Evolutionary conservation across 2,888 invertebrate species (phyloP), one percentile per base, ranked within the genome.

Genomic region (Drosophila imparisetae): DNA sequence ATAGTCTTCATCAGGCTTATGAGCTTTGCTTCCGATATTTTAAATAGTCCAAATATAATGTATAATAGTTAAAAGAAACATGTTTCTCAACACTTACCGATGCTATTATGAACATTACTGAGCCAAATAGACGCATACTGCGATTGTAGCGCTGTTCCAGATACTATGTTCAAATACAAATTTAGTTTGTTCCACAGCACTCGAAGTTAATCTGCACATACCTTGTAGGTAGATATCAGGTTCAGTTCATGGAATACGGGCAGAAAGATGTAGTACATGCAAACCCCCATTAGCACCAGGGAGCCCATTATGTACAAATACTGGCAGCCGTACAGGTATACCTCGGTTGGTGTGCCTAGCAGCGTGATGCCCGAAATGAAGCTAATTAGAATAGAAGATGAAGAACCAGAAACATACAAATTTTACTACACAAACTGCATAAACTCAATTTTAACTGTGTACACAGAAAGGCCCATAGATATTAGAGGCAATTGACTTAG

Each of bases 361-460:
- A 97, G 92, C 0, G 96, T 96, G 77, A 97, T 96, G 11, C 96
- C 96, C 81, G 96, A 96, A 90, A 96, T 95, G 76, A 95, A 96
- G 92, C 96, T 95, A 40, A 7, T 5, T n/a, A 50, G 5, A 21
- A n/a, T n/a, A 38, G 49, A 55, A 34, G 11, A 18, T n/a, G 30
- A 58, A 21, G 53, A 24, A 57, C 21, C 7, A 45, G 13, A 50
- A 32, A 36, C 1, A 18, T 10, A n/a, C 13, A 18, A 42, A 42
- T 45, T 48, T 29, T 15, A 18, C 4, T 54, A 24, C 5, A 24
- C 13, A 13, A 59, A 18, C 5, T 45, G 21, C 29, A 27, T 27
- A 6, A 18, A 4, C 24, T 18, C 36, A 36, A 38, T 54, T 36
- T 27, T 3, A 21, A 42, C n/a, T 27, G 49, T 32, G 6, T 38